phyloP scores from a whole-genome alignment of 1,140 invertebrate genomes.

The Drosophila lacteicornis region DNA sequence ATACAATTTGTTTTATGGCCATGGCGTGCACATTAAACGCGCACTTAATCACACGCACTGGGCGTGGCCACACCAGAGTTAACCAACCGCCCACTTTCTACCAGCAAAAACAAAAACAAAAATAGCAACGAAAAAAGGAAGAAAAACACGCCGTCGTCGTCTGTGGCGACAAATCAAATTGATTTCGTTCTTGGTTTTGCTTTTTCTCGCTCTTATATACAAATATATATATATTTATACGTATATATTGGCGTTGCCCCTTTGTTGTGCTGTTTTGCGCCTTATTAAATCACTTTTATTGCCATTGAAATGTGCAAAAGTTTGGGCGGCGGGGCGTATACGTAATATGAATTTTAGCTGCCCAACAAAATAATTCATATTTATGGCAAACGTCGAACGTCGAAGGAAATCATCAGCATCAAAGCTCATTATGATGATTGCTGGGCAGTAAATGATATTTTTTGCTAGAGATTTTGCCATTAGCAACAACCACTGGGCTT shows the following conservation, averaged over 20 bases:
- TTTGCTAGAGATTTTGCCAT: conserved; percentile 36
- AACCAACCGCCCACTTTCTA: neutral
- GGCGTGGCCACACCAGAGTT: conserved; percentile 42
- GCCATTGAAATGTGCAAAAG: conserved; percentile 80
- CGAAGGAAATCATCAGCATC: conserved; percentile 7
- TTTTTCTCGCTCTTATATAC: conserved; percentile 6
- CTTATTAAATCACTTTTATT: conserved; percentile 84
- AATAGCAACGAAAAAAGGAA: neutral
- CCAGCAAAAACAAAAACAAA: too few relatives aligned
- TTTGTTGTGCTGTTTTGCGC: conserved; percentile 58
- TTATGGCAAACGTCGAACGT: conserved; percentile 35
- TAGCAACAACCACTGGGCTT: neutral
- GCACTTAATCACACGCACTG: conserved; percentile 80
- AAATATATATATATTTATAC: neutral
- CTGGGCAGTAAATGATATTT: conserved; percentile 66
- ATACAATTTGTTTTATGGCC: conserved; percentile 81
- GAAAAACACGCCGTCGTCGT: conserved; percentile 18
- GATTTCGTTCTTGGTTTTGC: conserved; percentile 53
- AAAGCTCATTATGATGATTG: conserved; percentile 8
- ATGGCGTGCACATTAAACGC: conserved; percentile 77
- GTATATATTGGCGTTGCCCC: conserved; percentile 3
- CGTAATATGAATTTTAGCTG: conserved; percentile 66
- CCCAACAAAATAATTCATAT: conserved; percentile 58
- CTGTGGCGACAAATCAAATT: conserved; percentile 79
- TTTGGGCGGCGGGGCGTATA: conserved; percentile 59